Base-by-base conservation (phyloP, 2,113 vertebrate genomes). In the Pelmatolapia mariae region DNA sequence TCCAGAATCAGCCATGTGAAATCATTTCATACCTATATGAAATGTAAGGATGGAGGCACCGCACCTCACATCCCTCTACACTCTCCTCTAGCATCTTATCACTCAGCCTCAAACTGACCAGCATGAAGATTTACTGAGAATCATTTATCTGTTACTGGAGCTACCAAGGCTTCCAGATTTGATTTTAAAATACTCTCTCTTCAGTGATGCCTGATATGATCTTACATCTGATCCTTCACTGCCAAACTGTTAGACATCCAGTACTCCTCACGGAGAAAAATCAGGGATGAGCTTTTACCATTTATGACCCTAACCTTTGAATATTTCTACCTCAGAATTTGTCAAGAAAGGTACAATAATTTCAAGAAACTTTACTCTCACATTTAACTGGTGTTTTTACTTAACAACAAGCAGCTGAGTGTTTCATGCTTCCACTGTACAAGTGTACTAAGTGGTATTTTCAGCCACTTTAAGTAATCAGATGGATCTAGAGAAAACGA, bases 241-340 rank as follows among this genome's bases (percentile, higher is more conserved):
- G 68, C 22, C 22, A 26, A 73, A 45, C 68, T 73, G 40, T 73
- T 73, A 45, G 66, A 45, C 4, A 73, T 26, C 68, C 22, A 73
- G 22, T 1, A 1, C 15, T 73, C 1, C 8, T 45, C 68, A 29
- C 1, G 0, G 68, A 73, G 68, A 73, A 45, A 26, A 45, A 73
- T 73, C 13, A 0, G 0, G 22, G 13, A 26, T 50, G 10, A 50
- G 10, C 6, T 78, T 78, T 78, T 52, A 0, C 10, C 26, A 31
- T 78, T 11, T 31, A n/a, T 50, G 7, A 12, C 73, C 10, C 10
- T 0, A n/a, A 78, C 18, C 45, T n/a, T 31, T n/a, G 45, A 47
- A 47, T 45, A 10, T 29, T 26, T 45, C 13, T 45, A 26, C 4
- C 40, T 73, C 13, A 71, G 36, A 26, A 73, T 47, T 26, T 16